Evolutionary conservation across 2,113 vertebrate species (phyloP).

Genomic region (Girardinichthys multiradiatus): DNA sequence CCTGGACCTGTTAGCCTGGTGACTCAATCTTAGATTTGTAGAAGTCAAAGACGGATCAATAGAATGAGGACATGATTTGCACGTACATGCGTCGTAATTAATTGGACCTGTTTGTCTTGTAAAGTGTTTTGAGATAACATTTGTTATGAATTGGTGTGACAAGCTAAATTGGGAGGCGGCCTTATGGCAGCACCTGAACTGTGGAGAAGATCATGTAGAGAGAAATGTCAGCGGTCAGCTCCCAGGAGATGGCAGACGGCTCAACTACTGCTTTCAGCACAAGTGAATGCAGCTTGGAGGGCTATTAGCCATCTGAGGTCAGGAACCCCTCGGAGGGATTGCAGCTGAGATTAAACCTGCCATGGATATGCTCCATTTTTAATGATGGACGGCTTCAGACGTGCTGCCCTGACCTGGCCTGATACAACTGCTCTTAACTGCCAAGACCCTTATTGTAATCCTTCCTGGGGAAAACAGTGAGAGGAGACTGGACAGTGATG

Average conservation of each 20-base stretch:
- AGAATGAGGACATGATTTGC: neutral
- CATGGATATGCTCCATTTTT: constrained; percentile 60
- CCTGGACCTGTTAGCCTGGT: neutral
- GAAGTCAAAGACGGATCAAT: neutral
- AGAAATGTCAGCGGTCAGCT: constrained; percentile 61
- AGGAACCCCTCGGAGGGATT: constrained; percentile 39
- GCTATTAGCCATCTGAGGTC: constrained; percentile 47
- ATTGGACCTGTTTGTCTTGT: neutral
- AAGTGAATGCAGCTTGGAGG: constrained; percentile 23
- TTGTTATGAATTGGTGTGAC: neutral
- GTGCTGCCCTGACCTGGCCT: constrained; percentile 17
- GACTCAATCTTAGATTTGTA: neutral
- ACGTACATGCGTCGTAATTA: neutral
- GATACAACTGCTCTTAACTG: constrained; percentile 4
- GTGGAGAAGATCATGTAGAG: constrained; percentile 29
- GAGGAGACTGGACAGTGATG: constrained; percentile 8
- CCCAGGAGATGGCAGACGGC: constrained; percentile 36
- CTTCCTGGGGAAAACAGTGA: constrained; percentile 13
- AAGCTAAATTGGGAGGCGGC: neutral
- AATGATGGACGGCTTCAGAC: constrained; percentile 40
- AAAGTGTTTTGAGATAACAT: neutral
- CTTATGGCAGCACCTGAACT: constrained; percentile 13
- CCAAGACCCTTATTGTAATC: constrained; percentile 29
- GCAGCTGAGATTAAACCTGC: constrained; percentile 27
- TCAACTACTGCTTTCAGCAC: constrained; percentile 3